Conservation (phyloP, 2,888 invertebrate genomes). For the Anoncus sp. region DNA sequence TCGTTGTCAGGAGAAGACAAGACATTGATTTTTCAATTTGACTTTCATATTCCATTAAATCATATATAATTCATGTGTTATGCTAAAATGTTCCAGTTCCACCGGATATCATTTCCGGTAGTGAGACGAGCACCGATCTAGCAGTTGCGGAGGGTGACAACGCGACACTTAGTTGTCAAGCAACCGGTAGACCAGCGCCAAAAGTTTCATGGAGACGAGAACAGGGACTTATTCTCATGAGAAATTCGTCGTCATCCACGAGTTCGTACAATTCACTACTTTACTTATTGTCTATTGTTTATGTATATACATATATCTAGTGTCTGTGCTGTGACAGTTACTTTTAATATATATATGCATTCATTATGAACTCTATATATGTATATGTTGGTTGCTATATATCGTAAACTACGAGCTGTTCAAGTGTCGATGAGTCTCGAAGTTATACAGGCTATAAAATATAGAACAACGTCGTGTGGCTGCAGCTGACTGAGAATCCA, state of each 20-base stretch:
- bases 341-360: conserved; percentile 6
- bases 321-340: not conserved
- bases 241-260: conserved; percentile 69
- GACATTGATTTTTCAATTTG: no score
- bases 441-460: conserved; percentile 1
- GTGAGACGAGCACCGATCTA: conserved; percentile 86
- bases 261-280: conserved; percentile 65
- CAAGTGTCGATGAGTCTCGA: conserved; percentile 47
- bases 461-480: conserved; percentile 3
- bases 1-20: no score
- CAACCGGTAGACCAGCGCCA: conserved; percentile 86
- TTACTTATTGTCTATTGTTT: conserved; percentile 48
- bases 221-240: conserved; percentile 85
- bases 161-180: conserved; percentile 86
- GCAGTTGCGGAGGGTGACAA: conserved; percentile 86
- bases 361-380: conserved; percentile 6
- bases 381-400: conserved; percentile 4
- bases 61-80: not conserved
- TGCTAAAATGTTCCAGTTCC: conserved; percentile 83
- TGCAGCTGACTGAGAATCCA: conserved; percentile 50
- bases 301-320: no score
- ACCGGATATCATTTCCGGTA: conserved; percentile 86
- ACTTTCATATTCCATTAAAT: not conserved
- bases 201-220: conserved; percentile 86
- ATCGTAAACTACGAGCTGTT: conserved; percentile 27